A percentile compares a stretch with the other conserved stretches of the same genome.
Evolutionary conservation across 2,888 invertebrate genomes (phyloP).

Genomic region (Nymphalis urticae): DNA sequence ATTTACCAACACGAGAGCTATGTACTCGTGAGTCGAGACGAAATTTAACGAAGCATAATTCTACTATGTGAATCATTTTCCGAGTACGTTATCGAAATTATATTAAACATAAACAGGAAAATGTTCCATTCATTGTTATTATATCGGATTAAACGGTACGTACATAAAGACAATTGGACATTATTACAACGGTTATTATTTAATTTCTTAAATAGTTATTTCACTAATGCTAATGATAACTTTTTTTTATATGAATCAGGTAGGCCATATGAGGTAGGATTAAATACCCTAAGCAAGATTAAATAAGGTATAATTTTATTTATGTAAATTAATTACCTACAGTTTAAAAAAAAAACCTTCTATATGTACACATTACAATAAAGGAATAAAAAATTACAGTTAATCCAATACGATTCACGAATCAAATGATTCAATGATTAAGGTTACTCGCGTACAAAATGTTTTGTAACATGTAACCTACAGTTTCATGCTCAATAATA

Average conservation of each 20-base stretch:
- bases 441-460: neutral
- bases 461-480: neutral
- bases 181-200: neutral
- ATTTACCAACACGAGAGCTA: constrained; percentile 2
- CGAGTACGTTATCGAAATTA: constrained; percentile 14
- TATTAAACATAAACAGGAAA: constrained; percentile 28
- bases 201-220: no score
- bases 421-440: no score
- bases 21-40: constrained; percentile 2
- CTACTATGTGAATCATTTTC: constrained; percentile 21
- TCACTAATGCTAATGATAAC: no score
- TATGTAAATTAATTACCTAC: no score
- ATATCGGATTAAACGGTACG: neutral
- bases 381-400: no score
- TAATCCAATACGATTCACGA: no score
- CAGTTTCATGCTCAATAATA: constrained; percentile 12
- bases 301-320: no score
- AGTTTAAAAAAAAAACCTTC: no score
- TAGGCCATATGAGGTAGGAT: no score
- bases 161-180: neutral
- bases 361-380: no score
- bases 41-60: constrained; percentile 17
- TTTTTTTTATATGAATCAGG: no score
- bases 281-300: no score
- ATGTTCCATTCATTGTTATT: constrained; percentile 27